Conservation (phyloP, 2,113 vertebrate species). For the Pelecanoides urinatrix region DNA sequence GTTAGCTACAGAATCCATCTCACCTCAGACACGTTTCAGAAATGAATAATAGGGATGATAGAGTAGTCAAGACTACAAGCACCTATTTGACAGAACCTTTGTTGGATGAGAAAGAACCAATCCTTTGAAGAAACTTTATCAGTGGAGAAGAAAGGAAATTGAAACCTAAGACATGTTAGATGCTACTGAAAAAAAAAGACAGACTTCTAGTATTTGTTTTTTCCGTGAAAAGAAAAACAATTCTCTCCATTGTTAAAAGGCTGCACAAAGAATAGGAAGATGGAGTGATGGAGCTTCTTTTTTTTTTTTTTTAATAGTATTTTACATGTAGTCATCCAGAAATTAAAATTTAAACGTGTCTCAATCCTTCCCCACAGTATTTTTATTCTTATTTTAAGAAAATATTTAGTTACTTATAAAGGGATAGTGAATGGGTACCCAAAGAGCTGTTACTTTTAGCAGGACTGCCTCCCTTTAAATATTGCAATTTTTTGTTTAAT, state of each 20-base stretch:
- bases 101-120: background rate
- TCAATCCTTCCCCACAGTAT: background rate
- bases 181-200: background rate
- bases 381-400: background rate
- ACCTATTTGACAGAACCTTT: background rate
- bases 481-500: background rate
- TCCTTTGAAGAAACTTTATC: background rate
- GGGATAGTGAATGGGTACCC: background rate
- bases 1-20: background rate
- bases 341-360: background rate
- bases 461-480: background rate
- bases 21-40: background rate
- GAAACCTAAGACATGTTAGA: background rate
- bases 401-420: background rate
- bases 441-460: background rate
- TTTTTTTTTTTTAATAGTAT: background rate
- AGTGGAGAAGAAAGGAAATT: background rate
- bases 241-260: background rate
- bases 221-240: background rate
- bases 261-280: background rate
- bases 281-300: background rate
- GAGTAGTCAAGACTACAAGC: background rate
- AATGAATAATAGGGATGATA: background rate
- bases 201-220: background rate
- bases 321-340: background rate